phyloP scores from a whole-genome alignment of 2,888 invertebrate species.

The Callimorpha dominula region DNA sequence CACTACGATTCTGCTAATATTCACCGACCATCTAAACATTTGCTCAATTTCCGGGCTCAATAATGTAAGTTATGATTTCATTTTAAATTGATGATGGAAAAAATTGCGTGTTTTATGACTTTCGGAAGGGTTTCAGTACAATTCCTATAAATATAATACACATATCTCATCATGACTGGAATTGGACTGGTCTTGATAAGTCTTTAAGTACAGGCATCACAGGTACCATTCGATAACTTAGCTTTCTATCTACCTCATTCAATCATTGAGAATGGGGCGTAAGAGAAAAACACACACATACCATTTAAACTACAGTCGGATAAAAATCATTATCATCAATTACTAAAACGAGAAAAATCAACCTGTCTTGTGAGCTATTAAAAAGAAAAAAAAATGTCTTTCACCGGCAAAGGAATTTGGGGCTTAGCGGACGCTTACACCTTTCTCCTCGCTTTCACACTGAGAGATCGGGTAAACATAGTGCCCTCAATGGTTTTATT shows the following conservation, averaged over 20 bases:
- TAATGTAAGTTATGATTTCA: too few species aligned
- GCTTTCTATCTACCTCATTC: background rate
- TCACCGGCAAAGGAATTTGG: conserved; percentile 77
- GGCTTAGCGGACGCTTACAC: conserved; percentile 63
- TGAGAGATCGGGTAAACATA: conserved; percentile 68
- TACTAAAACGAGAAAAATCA: conserved; percentile 38
- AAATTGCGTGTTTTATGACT: too few species aligned
- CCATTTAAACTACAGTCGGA: conserved; percentile 19
- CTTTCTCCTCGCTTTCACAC: conserved; percentile 82
- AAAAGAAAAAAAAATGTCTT: conserved; percentile 66
- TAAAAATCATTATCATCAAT: conserved; percentile 29
- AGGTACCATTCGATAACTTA: background rate
- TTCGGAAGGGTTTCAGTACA: too few species aligned
- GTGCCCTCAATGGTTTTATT: conserved; percentile 64
- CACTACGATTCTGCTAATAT: too few species aligned
- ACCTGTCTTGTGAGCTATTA: conserved; percentile 34
- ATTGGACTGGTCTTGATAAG: background rate
- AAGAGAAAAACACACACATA: conserved; percentile 13
- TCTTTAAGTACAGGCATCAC: background rate
- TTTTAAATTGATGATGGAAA: too few species aligned
- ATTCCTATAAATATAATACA: too few species aligned
- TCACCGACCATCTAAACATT: too few species aligned
- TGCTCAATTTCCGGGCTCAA: too few species aligned
- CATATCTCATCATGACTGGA: too few species aligned
- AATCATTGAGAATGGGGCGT: background rate